Conservation (phyloP, 2,113 vertebrate genomes). For the Dascyllus trimaculatus region DNA sequence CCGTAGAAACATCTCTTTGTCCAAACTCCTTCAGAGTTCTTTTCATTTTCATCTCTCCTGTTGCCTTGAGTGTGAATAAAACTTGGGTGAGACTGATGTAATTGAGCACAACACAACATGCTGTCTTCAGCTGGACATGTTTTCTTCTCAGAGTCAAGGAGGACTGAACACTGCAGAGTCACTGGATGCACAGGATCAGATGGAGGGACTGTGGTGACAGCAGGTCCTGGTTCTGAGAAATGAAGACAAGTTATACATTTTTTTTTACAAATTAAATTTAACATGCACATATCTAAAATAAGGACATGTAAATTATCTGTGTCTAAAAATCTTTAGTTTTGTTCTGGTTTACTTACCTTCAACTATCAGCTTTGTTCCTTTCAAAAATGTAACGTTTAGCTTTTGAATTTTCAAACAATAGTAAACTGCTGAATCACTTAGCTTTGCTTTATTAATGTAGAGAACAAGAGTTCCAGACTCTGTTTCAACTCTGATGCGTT, state of each 20-base stretch:
- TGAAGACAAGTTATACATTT: neutral
- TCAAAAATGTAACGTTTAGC: too few species aligned
- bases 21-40: neutral
- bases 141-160: too few species aligned
- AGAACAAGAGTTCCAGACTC: neutral
- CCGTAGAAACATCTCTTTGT: conserved; percentile 19
- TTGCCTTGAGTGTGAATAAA: neutral
- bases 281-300: neutral
- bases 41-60: neutral
- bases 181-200: conserved; percentile 10
- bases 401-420: too few species aligned
- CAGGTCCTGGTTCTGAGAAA: neutral
- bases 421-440: too few species aligned
- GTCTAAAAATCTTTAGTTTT: neutral
- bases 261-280: too few species aligned
- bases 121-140: too few species aligned
- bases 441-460: too few species aligned
- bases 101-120: too few species aligned
- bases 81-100: too few species aligned
- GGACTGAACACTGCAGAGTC: conserved; percentile 33
- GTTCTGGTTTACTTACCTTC: too few species aligned
- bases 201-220: neutral
- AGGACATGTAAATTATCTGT: neutral
- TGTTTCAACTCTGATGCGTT: neutral
- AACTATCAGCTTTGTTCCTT: too few species aligned